Percentiles rank a stretch among this genome's conserved stretches.
Evolutionary conservation across 2,113 vertebrate species (phyloP).

Genomic region (Recurvirostra avosetta): DNA sequence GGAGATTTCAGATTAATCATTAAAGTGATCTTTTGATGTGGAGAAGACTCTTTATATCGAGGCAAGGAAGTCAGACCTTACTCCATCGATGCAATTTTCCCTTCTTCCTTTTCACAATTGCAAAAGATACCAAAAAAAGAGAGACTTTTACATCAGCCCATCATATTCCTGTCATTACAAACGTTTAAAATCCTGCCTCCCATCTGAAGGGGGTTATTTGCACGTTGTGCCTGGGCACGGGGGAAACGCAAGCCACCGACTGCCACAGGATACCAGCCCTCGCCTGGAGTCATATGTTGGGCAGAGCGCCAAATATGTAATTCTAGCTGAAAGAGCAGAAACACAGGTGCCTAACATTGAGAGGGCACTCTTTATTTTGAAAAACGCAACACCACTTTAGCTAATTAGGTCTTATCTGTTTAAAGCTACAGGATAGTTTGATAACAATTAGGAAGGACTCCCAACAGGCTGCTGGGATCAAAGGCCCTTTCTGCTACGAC

Average conservation of each 20-base stretch:
- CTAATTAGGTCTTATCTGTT: constrained; percentile 67
- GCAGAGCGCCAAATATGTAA: constrained; percentile 11
- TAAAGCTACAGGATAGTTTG: constrained; percentile 59
- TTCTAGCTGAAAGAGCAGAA: constrained; percentile 30
- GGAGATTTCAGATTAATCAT: not conserved
- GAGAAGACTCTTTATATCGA: not conserved
- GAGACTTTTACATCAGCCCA: not conserved
- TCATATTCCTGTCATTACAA: not conserved
- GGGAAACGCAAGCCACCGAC: not conserved
- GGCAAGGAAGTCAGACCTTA: not conserved
- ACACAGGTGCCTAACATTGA: constrained; percentile 50
- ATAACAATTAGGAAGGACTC: constrained; percentile 67
- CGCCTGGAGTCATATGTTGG: not conserved
- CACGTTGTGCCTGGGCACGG: not conserved
- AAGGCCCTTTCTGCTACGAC: constrained; percentile 58
- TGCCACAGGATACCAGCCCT: not conserved
- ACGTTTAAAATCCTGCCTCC: not conserved
- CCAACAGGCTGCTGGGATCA: constrained; percentile 61
- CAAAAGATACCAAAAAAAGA: not conserved
- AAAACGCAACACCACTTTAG: constrained; percentile 41
- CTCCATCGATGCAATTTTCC: not conserved
- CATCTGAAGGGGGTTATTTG: not conserved
- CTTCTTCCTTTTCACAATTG: not conserved
- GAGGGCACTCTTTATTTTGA: constrained; percentile 51
- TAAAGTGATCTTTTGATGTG: not conserved